phyloP scores from a whole-genome alignment of 2,888 invertebrate genomes.

The Spilarctia lutea region DNA sequence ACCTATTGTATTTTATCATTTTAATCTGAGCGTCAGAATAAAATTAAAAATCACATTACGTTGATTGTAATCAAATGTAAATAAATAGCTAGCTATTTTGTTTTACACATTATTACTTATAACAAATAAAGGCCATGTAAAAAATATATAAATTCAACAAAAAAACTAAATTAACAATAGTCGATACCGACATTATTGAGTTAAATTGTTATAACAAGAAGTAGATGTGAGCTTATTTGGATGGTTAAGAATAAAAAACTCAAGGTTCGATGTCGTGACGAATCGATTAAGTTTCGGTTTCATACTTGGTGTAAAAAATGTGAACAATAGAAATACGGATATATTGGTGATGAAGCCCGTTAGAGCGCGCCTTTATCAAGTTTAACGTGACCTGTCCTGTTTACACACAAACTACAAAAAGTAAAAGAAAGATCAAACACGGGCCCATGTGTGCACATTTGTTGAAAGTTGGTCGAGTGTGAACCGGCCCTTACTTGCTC shows the following conservation, averaged over 20 bases:
- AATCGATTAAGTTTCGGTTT: constrained; percentile 25
- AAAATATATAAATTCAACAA: constrained; percentile 8
- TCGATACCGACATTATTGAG: neutral
- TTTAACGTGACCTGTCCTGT: constrained; percentile 24
- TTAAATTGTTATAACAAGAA: constrained; percentile 15
- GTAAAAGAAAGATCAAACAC: constrained; percentile 19
- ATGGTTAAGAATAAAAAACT: constrained; percentile 18
- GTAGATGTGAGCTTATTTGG: constrained; percentile 7
- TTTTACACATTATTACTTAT: neutral
- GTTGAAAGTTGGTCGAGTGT: constrained; percentile 25
- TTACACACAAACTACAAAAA: constrained; percentile 19
- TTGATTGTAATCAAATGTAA: neutral
- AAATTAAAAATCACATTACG: neutral
- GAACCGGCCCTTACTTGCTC: constrained; percentile 15
- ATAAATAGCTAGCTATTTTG: neutral
- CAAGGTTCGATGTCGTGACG: constrained; percentile 14
- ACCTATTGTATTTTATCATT: neutral
- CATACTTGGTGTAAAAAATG: constrained; percentile 7
- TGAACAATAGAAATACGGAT: constrained; percentile 10
- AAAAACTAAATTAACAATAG: constrained; percentile 13
- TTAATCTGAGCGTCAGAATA: neutral
- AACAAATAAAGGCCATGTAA: neutral
- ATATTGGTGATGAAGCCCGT: constrained; percentile 12
- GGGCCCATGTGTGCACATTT: constrained; percentile 14
- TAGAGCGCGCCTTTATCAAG: constrained; percentile 11